phyloP scores from a whole-genome alignment of 2,888 invertebrate genomes.

The Idaea biselata region DNA sequence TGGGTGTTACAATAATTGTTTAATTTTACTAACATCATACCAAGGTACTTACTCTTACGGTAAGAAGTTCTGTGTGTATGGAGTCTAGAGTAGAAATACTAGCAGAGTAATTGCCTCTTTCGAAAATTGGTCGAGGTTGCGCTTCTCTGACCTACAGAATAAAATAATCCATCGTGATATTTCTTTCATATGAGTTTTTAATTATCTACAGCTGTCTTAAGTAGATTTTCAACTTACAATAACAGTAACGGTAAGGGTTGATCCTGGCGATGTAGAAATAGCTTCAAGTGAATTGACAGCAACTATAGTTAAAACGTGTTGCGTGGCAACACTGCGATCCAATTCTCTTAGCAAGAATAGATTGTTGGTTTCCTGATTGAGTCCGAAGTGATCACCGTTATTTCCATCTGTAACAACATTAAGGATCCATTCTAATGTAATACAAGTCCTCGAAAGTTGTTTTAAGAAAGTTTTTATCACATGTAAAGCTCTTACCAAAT shows the following conservation, averaged over 20 bases:
- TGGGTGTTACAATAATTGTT: background rate
- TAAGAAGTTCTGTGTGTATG: constrained; percentile 67
- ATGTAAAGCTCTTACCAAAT: constrained; percentile 49
- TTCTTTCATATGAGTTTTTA: background rate
- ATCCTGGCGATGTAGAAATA: constrained; percentile 37
- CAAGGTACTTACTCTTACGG: constrained; percentile 56
- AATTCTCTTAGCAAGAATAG: constrained; percentile 58
- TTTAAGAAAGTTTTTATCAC: background rate
- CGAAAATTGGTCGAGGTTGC: constrained; percentile 81
- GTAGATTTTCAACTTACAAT: constrained; percentile 47
- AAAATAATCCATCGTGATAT: background rate
- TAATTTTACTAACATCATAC: background rate
- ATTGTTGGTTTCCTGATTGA: constrained; percentile 55
- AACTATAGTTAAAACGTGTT: constrained; percentile 66
- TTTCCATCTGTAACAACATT: constrained; percentile 50
- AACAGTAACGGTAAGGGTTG: constrained; percentile 65
- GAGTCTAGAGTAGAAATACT: constrained; percentile 73
- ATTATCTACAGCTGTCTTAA: background rate
- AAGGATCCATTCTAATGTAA: background rate
- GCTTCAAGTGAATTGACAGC: constrained; percentile 66
- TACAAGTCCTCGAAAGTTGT: background rate
- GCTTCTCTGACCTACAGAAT: constrained; percentile 78
- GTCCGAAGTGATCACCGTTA: constrained; percentile 47
- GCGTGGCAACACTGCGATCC: constrained; percentile 60
- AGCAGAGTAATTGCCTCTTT: constrained; percentile 64